Evolutionary conservation across 2,113 vertebrate genomes (phyloP).

Genomic region (Ceyx melanurus): DNA sequence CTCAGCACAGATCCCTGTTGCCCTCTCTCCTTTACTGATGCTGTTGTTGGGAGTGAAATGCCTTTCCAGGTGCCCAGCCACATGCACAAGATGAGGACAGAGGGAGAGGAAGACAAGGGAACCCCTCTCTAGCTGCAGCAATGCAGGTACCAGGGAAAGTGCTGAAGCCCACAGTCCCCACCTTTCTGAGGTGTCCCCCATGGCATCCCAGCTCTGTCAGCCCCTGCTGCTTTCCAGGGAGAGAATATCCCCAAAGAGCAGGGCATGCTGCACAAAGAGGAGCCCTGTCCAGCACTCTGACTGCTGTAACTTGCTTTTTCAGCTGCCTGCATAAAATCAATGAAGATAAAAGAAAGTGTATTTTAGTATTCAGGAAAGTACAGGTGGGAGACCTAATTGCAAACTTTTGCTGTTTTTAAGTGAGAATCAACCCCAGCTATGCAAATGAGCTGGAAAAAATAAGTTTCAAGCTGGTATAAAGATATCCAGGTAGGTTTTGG

Average conservation of each 20-base stretch:
- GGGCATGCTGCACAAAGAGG: not conserved
- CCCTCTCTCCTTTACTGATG: not conserved
- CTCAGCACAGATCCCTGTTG: not conserved
- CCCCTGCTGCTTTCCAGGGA: not conserved
- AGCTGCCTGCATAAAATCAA: not conserved
- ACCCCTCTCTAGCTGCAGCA: not conserved
- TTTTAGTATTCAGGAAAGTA: not conserved
- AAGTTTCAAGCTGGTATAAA: not conserved
- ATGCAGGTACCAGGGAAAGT: not conserved
- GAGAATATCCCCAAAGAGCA: not conserved
- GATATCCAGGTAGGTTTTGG: not conserved
- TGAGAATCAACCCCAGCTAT: not conserved
- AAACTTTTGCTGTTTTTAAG: not conserved
- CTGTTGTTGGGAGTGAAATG: not conserved
- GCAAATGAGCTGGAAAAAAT: not conserved
- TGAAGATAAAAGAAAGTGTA: not conserved
- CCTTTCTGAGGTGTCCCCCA: fast-evolving
- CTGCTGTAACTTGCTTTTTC: not conserved
- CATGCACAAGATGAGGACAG: not conserved
- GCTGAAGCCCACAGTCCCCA: not conserved
- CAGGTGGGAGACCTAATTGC: not conserved
- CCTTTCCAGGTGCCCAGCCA: not conserved
- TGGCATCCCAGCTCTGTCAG: not conserved
- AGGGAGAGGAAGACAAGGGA: not conserved
- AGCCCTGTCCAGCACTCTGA: not conserved